Evolutionary conservation across 92 coral and sea anemone genomes (phyloP).

Genomic region (Diadumene lineata): DNA sequence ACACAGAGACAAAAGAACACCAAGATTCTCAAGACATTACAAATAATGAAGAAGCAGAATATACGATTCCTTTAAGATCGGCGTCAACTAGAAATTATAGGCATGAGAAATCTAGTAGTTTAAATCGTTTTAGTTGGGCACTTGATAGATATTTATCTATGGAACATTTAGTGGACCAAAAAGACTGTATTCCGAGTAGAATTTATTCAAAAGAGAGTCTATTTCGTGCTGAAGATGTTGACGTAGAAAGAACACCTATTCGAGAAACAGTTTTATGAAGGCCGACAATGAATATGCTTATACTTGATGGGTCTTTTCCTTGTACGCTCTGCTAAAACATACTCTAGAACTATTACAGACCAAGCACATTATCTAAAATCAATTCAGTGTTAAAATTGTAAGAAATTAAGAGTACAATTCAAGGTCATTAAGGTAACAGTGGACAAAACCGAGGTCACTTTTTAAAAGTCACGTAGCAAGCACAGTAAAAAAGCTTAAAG

Average conservation of each 20-base stretch:
- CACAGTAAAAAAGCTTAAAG: no score
- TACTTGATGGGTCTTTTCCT: no score
- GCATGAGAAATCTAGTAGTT: background rate
- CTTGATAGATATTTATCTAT: constrained; percentile 63
- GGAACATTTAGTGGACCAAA: constrained; percentile 62
- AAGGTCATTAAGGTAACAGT: no score
- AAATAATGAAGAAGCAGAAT: background rate
- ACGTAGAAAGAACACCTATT: background rate
- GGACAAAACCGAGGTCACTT: no score
- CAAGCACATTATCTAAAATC: no score
- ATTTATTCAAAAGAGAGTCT: constrained; percentile 37
- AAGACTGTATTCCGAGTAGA: constrained; percentile 49
- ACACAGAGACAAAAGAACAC: background rate
- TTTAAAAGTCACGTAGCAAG: no score
- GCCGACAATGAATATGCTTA: no score
- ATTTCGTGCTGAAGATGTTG: background rate
- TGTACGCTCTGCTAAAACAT: no score
- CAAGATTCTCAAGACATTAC: background rate
- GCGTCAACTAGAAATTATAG: constrained; percentile 3
- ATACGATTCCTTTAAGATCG: constrained; percentile 1
- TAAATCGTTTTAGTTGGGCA: constrained; percentile 13
- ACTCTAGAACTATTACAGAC: no score
- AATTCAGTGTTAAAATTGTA: no score
- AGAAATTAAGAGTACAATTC: no score
- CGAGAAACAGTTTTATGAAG: constrained; percentile 64